phyloP scores from a whole-genome alignment of 1,140 invertebrate species.

The Choristoneura fumiferana region DNA sequence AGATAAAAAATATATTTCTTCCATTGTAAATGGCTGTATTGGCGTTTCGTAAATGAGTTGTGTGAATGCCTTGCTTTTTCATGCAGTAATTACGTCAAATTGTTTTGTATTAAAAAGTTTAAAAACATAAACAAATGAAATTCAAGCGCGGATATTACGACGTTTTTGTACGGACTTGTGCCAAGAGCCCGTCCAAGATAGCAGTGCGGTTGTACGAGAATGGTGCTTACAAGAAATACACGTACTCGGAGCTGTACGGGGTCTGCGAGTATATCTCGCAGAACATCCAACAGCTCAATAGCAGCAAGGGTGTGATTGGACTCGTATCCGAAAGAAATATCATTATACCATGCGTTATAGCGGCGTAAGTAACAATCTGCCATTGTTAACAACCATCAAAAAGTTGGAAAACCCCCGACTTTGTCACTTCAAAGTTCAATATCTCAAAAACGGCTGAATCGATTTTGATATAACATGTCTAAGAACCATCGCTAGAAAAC shows the following conservation, averaged over 20 bases:
- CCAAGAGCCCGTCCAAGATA: slow-evolving; percentile 47
- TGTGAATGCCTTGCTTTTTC: not conserved
- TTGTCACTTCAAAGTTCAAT: too few relatives aligned
- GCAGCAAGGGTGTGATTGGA: slow-evolving; percentile 56
- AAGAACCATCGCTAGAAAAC: too few relatives aligned
- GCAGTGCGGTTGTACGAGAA: slow-evolving; percentile 50
- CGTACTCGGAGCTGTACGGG: slow-evolving; percentile 64
- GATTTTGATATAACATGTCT: too few relatives aligned
- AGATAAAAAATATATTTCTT: too few relatives aligned
- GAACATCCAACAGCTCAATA: slow-evolving; percentile 56
- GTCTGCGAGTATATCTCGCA: slow-evolving; percentile 68
- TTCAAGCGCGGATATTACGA: slow-evolving; percentile 61
- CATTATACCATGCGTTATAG: slow-evolving; percentile 61
- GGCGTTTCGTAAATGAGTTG: too few relatives aligned
- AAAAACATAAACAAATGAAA: slow-evolving; percentile 42
- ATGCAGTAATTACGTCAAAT: not conserved
- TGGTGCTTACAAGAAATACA: slow-evolving; percentile 47
- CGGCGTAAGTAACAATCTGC: slow-evolving; percentile 64
- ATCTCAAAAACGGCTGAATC: too few relatives aligned
- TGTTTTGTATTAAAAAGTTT: not conserved
- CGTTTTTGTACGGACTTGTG: slow-evolving; percentile 60
- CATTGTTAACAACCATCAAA: too few relatives aligned
- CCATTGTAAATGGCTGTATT: too few relatives aligned
- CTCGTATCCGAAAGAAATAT: slow-evolving; percentile 59
- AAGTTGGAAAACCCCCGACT: too few relatives aligned